Evolutionary conservation across 30 jellyfish, hydroid and myxozoan species (phyloP).

Genomic region (Calvadosia cruxmelitensis): DNA sequence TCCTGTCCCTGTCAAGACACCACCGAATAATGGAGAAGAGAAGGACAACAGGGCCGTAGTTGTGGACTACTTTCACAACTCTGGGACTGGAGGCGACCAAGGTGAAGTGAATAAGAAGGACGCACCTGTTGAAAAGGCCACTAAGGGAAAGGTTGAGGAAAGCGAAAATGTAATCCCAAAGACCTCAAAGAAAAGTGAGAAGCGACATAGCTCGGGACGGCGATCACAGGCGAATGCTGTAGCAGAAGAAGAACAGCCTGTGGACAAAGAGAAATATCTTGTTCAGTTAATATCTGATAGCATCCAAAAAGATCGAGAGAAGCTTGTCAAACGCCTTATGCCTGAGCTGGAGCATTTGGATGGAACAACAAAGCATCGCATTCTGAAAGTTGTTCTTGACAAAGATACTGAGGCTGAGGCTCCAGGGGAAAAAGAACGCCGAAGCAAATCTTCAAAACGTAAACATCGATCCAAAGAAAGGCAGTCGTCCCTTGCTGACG

Average conservation of each 20-base stretch:
- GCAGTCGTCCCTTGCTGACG: neutral
- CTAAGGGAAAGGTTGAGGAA: neutral
- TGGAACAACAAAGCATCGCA: slow-evolving; percentile 35
- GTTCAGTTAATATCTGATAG: slow-evolving; percentile 1
- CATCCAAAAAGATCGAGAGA: slow-evolving; percentile 54
- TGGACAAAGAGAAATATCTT: neutral
- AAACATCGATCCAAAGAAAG: neutral
- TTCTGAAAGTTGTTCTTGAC: slow-evolving; percentile 37
- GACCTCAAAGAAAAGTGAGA: neutral
- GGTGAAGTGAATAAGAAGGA: neutral
- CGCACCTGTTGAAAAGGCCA: neutral
- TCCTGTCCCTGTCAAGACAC: neutral
- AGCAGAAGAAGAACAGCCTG: neutral
- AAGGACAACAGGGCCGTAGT: neutral
- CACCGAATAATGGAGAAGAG: too few relatives aligned
- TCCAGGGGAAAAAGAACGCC: neutral
- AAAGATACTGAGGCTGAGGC: slow-evolving; percentile 4
- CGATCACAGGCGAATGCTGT: neutral
- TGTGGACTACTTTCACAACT: neutral
- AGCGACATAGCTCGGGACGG: neutral
- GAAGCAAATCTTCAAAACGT: neutral
- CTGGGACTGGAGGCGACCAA: neutral
- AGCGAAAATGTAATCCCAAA: neutral
- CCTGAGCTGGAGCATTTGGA: slow-evolving; percentile 68
- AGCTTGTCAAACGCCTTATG: slow-evolving; percentile 44